A percentile compares a stretch with the other conserved stretches of the same genome.
Conservation (phyloP, 2,888 invertebrate species). For the Teleiodes luculella region DNA sequence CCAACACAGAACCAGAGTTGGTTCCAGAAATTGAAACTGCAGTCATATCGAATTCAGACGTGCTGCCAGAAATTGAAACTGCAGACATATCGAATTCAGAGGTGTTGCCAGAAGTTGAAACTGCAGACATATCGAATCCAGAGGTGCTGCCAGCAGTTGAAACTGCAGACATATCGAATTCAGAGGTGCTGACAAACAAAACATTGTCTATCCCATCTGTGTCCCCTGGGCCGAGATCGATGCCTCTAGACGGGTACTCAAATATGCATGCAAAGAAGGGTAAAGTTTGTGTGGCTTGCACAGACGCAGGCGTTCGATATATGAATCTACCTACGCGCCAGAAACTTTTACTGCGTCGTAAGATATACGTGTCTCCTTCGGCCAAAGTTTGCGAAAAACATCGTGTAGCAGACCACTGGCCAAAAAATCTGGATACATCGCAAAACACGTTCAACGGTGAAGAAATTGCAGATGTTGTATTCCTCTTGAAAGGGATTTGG, state of each 20-base stretch:
- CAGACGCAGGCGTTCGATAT: background rate
- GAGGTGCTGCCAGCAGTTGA: too few relatives aligned
- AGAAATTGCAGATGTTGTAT: conserved; percentile 11
- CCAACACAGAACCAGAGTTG: too few relatives aligned
- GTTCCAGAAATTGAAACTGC: too few relatives aligned
- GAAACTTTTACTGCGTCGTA: background rate
- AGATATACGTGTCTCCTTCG: background rate
- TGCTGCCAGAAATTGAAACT: too few relatives aligned
- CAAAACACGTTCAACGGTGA: background rate
- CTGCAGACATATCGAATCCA: too few relatives aligned
- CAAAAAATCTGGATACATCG: background rate
- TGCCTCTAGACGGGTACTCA: background rate
- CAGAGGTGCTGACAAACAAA: too few relatives aligned
- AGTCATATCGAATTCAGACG: too few relatives aligned
- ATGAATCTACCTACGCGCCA: background rate
- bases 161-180: too few relatives aligned
- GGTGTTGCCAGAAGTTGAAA: too few relatives aligned
- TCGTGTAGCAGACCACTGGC: background rate
- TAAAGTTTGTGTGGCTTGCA: background rate
- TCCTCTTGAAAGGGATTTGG: background rate
- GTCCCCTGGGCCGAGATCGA: background rate
- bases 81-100: too few relatives aligned
- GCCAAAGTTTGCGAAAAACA: background rate
- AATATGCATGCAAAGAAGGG: background rate
- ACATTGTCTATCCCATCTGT: too few relatives aligned